Percentiles rank a stretch among this genome's conserved stretches.
phyloP scores from a whole-genome alignment of 2,797 vertebrate species.

The Sebastiscus albofasciatus region DNA sequence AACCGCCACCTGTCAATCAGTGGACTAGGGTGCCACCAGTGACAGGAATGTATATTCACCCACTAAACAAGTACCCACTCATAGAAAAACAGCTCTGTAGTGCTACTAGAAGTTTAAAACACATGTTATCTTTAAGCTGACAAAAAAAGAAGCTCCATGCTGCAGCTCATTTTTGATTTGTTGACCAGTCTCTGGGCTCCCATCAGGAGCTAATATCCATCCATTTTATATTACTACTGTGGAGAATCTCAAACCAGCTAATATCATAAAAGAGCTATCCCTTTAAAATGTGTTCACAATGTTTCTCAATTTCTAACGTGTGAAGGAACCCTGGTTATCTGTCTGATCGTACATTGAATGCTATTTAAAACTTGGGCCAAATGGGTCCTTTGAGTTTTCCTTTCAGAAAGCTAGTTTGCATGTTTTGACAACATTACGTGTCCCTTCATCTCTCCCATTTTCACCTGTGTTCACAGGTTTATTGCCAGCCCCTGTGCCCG shows the following conservation, averaged over 20 bases:
- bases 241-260: background rate
- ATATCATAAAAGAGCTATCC: background rate
- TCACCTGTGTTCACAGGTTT: constrained; percentile 81
- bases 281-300: background rate
- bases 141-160: background rate
- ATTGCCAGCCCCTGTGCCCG: constrained; percentile 90
- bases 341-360: background rate
- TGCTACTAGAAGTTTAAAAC: background rate
- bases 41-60: background rate
- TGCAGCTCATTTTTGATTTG: background rate
- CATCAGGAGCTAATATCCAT: background rate
- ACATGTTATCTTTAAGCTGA: background rate
- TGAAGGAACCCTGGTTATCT: background rate
- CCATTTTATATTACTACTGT: background rate
- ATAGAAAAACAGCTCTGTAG: background rate
- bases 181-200: background rate
- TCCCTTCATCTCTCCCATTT: background rate
- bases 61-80: too few species aligned
- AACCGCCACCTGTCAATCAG: background rate
- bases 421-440: background rate
- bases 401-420: background rate
- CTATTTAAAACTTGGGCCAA: background rate
- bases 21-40: background rate
- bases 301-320: background rate
- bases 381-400: background rate